Evolutionary conservation across 1,140 invertebrate genomes (phyloP).

Genomic region (Drosophila mauritiana): DNA sequence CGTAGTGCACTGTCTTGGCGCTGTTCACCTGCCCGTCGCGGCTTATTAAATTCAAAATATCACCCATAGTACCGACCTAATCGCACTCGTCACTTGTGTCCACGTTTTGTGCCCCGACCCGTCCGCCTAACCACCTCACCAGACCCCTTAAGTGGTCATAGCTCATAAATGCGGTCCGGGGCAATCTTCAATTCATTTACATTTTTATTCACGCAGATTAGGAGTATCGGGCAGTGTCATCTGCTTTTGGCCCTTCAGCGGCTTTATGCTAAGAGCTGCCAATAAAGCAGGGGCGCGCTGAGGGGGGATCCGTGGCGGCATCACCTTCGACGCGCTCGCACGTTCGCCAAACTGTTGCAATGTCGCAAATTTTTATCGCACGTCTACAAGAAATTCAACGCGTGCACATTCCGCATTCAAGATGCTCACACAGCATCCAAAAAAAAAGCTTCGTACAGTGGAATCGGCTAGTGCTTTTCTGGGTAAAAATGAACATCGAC

Average conservation of each 20-base stretch:
- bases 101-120: constrained; percentile 27
- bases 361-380: constrained; percentile 84
- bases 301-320: constrained; percentile 11
- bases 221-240: constrained; percentile 77
- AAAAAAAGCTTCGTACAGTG: constrained; percentile 43
- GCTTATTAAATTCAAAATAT: constrained; percentile 56
- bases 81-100: constrained; percentile 68
- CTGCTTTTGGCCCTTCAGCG: constrained; percentile 62
- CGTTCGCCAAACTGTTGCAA: constrained; percentile 80
- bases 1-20: constrained; percentile 3
- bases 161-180: constrained; percentile 63
- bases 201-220: constrained; percentile 83
- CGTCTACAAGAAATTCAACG: constrained; percentile 83
- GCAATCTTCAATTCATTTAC: constrained; percentile 83
- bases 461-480: background rate
- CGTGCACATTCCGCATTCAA: constrained; percentile 80
- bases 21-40: constrained; percentile 57
- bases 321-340: constrained; percentile 58
- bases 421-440: constrained; percentile 56
- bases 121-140: constrained; percentile 38
- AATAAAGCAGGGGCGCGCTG: constrained; percentile 3
- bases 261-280: constrained; percentile 71
- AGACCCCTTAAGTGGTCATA: constrained; percentile 52
- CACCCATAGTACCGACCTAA: constrained; percentile 34
- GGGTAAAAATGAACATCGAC: too few relatives aligned